Evolutionary conservation across 2,113 vertebrate genomes (phyloP).

Genomic region (Corynorhinus townsendii): DNA sequence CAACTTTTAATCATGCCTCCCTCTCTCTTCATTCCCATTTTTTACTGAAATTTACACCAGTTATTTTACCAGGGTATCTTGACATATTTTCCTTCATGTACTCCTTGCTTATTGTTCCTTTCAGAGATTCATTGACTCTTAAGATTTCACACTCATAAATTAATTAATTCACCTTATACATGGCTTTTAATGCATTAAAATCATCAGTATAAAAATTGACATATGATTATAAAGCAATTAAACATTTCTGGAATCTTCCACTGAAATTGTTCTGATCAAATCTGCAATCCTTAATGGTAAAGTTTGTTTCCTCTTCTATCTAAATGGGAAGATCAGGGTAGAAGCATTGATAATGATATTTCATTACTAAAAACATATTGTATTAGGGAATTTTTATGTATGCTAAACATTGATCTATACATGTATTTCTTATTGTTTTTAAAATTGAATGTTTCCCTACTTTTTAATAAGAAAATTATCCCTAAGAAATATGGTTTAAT

Average conservation of each 20-base stretch:
- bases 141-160: neutral
- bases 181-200: neutral
- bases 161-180: neutral
- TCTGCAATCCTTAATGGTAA: neutral
- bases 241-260: neutral
- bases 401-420: neutral
- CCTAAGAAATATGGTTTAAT: neutral
- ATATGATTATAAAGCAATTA: neutral
- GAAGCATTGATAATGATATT: neutral
- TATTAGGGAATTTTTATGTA: neutral
- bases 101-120: neutral
- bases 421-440: neutral
- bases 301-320: neutral
- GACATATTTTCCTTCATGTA: neutral
- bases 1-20: neutral
- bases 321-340: neutral
- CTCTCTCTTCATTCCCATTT: neutral
- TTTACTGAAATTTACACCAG: neutral
- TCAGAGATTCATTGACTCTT: neutral
- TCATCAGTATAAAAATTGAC: neutral
- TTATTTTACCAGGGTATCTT: neutral
- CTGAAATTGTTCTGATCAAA: neutral
- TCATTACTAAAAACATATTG: neutral
- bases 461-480: slow-evolving; percentile 11
- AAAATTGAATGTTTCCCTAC: neutral